These are phyloP conservation scores for Malurus alboscapulatus DNA, from an alignment of 2,113 vertebrate species.

Conservation along the genomic window DNA sequence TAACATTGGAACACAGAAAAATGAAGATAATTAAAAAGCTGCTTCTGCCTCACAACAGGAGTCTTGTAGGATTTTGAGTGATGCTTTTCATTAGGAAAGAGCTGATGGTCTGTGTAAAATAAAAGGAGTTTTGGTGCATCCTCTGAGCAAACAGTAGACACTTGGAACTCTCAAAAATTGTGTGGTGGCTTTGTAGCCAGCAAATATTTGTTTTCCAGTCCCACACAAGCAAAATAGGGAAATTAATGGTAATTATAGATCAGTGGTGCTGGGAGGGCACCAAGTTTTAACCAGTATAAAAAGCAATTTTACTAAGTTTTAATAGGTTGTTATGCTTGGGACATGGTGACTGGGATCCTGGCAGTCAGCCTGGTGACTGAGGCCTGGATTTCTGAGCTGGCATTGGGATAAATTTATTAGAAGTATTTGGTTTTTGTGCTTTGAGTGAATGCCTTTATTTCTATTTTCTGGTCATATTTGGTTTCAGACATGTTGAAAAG, in stretches of 20 bases:
- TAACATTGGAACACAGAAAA: background rate
- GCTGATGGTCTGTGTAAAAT: background rate
- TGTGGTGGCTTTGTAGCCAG: background rate
- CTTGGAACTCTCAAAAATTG: background rate
- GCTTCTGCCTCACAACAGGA: background rate
- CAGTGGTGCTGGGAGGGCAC: background rate
- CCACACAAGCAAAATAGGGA: background rate
- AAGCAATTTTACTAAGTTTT: background rate
- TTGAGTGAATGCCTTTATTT: background rate
- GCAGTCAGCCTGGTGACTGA: background rate
- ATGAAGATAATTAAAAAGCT: background rate
- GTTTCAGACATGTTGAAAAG: background rate
- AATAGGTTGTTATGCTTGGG: background rate
- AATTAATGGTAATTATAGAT: conserved; percentile 16
- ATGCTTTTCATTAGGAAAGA: background rate
- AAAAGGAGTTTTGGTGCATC: background rate
- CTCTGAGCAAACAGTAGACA: background rate
- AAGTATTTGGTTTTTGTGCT: background rate
- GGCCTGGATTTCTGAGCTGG: background rate
- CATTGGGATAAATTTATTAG: background rate
- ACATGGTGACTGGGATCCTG: background rate
- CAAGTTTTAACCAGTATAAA: background rate
- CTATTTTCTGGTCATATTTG: background rate
- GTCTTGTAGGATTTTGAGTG: background rate
- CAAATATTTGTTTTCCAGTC: conserved; percentile 48